Conservation (phyloP, 2,888 invertebrate species). For the Eupelmus urozonus region DNA sequence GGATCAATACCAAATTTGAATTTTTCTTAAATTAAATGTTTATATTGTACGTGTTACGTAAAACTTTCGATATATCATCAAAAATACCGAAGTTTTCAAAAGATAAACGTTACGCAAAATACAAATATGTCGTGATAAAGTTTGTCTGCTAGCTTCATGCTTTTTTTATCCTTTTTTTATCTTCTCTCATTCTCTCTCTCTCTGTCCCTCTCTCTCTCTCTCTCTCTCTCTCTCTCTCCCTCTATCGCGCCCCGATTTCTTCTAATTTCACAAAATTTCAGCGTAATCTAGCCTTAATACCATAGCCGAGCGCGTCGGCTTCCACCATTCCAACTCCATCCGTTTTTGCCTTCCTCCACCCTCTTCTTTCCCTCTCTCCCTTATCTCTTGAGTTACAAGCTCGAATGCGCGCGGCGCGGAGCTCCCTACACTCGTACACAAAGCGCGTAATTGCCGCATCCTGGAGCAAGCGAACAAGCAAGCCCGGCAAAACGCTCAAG, state of each 20-base stretch:
- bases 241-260: conserved; percentile 8
- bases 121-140: too few relatives aligned
- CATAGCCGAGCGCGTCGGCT: neutral
- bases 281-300: conserved; percentile 44
- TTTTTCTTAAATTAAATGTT: too few relatives aligned
- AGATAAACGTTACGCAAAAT: too few relatives aligned
- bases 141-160: too few relatives aligned
- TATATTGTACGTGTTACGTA: too few relatives aligned
- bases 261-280: conserved; percentile 49
- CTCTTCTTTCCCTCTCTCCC: neutral
- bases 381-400: conserved; percentile 55
- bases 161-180: too few relatives aligned
- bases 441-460: conserved; percentile 51
- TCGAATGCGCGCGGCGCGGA: conserved; percentile 31
- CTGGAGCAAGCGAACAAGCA: conserved; percentile 15
- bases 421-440: conserved; percentile 20
- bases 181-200: neutral
- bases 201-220: neutral
- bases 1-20: too few relatives aligned
- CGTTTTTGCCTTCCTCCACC: conserved; percentile 34
- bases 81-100: too few relatives aligned
- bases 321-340: conserved; percentile 43
- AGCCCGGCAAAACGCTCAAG: conserved; percentile 28
- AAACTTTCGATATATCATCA: too few relatives aligned
- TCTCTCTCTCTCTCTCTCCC: neutral